Base-by-base conservation (phyloP, 2,888 invertebrate genomes). In the Julus scandinavius region DNA sequence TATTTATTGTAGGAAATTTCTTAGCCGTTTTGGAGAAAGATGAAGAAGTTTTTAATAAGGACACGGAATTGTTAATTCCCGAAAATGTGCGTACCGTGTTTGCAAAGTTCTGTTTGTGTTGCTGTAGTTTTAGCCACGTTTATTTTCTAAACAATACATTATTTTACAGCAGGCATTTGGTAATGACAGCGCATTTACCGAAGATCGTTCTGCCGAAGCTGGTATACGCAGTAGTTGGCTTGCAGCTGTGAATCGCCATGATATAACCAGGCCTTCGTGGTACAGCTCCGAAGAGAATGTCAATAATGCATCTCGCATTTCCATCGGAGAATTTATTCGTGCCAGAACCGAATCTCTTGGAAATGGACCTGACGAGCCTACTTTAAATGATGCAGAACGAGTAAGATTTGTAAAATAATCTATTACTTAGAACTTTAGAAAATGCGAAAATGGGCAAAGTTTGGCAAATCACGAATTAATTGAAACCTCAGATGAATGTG, bases 251-350 rank as follows among this genome's bases (percentile, higher is more conserved):
- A 85, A 85, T 85, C 85, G 85, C 9, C 85, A 85, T 7, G 85
- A 85, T 41, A 85, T 85, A 7, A 85, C 85, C 29, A n/a, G 85
- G 20, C 85, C 85, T n/a, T 85, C 85, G 4, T 85, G 85, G 85
- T n/a, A 11, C 20, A 85, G 11, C 20, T 49, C 49, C 0, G 85
- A 85, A 45, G 85, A 45, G 2, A 38, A 38, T 13, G 38, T 29
- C 13, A 11, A 29, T 11, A 80, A 80, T 80, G 45, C 45, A 85
- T 85, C 85, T 20, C 85, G 85, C 17, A 17, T 85, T 85, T 45
- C 85, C 49, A 85, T 85, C n/a, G 85, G 85, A 11, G 50, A 85
- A n/a, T 85, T 85, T 45, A 49, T 85, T 49, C 49, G 85, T 15
- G 45, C 45, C 4, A 85, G 85, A 45, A 85, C 85, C 0, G 85